Evolutionary conservation across 1,140 invertebrate genomes (phyloP).

Genomic region (Aphelenchoides fujianensis): DNA sequence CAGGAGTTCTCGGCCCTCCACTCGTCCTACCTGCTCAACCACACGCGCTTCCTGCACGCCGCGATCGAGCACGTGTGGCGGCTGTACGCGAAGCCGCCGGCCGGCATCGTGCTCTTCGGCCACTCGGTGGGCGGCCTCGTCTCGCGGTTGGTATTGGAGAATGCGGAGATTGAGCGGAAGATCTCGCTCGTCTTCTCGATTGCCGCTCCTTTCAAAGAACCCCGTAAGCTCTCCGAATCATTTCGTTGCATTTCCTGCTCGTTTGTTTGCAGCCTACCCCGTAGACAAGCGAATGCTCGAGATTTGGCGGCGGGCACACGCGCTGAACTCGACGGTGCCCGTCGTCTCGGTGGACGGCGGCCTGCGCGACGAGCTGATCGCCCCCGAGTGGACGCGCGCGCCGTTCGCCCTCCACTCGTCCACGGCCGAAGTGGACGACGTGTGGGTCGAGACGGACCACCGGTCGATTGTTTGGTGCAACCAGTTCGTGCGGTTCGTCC

Average conservation of each 20-base stretch:
- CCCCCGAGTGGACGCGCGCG: constrained; percentile 38
- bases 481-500: constrained; percentile 49
- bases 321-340: constrained; percentile 23
- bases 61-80: constrained; percentile 30
- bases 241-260: neutral
- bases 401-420: constrained; percentile 25
- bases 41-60: constrained; percentile 34
- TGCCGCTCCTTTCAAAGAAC: constrained; percentile 42
- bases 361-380: constrained; percentile 45
- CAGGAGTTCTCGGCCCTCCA: constrained; percentile 47
- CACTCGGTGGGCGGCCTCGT: constrained; percentile 55
- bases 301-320: constrained; percentile 38
- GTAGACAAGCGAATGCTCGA: constrained; percentile 36
- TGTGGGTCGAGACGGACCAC: constrained; percentile 54
- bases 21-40: constrained; percentile 33
- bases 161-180: constrained; percentile 20
- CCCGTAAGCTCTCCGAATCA: constrained; percentile 36
- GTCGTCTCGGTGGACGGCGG: constrained; percentile 47
- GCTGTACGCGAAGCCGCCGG: constrained; percentile 33
- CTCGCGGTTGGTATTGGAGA: constrained; percentile 17
- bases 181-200: constrained; percentile 39
- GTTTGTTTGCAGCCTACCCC: constrained; percentile 29
- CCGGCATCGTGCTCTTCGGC: constrained; percentile 43
- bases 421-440: constrained; percentile 38
- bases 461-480: constrained; percentile 56